A percentile compares a stretch with the other conserved stretches of the same genome.
Evolutionary conservation across 1,140 invertebrate species (phyloP).

Genomic region (Nomia melanderi): DNA sequence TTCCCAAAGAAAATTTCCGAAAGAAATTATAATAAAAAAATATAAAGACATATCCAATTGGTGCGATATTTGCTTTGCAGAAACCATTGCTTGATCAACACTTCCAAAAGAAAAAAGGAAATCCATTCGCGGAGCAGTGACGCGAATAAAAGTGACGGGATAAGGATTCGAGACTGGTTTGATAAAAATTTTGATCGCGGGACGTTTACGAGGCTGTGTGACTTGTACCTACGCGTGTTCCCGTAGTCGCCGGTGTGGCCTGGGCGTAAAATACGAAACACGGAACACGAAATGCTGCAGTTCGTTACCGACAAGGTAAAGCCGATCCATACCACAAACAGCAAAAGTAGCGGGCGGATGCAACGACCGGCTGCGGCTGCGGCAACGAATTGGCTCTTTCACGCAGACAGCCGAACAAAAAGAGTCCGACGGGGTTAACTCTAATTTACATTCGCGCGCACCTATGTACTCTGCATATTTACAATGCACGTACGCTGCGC

Average conservation of each 20-base stretch:
- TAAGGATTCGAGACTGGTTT: no score
- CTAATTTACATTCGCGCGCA: conserved; percentile 67
- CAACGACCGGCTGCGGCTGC: not conserved
- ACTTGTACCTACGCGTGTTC: conserved; percentile 15
- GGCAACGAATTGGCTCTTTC: conserved; percentile 46
- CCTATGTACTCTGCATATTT: conserved; percentile 22
- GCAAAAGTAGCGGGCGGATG: conserved; percentile 23
- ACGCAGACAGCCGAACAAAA: conserved; percentile 57
- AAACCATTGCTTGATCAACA: no score
- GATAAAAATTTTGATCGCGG: conserved; percentile 8
- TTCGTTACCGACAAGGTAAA: conserved; percentile 65
- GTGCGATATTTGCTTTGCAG: no score
- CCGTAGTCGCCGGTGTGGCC: not conserved
- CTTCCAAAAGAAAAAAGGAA: no score
- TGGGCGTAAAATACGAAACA: conserved; percentile 52
- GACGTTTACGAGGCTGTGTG: conserved; percentile 30
- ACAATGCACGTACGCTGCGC: conserved; percentile 19
- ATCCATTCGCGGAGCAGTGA: no score
- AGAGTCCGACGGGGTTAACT: conserved; percentile 61
- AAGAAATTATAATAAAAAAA: no score
- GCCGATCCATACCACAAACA: conserved; percentile 52
- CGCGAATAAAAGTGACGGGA: no score
- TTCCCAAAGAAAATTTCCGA: no score
- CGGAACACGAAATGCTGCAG: conserved; percentile 43
- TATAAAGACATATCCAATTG: no score